phyloP scores from a whole-genome alignment of 2,888 invertebrate species.

The Drosophila greeni region DNA sequence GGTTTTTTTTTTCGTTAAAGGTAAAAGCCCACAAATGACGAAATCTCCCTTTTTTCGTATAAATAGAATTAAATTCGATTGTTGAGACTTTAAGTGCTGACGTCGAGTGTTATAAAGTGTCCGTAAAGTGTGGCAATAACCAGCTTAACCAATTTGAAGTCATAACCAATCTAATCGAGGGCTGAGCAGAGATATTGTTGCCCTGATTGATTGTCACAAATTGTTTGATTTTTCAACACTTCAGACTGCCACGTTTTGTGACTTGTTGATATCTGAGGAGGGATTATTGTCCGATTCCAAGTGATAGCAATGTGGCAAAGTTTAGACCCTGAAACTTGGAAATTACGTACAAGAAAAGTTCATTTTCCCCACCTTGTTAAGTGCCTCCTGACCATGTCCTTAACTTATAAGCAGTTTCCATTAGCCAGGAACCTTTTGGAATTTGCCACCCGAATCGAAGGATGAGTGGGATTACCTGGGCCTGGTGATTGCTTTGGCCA shows the following conservation, averaged over 20 bases:
- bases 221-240: conserved; percentile 6
- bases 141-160: conserved; percentile 20
- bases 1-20: not conserved
- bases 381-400: conserved; percentile 16
- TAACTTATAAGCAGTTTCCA: conserved; percentile 35
- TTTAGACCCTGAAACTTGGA: conserved; percentile 8
- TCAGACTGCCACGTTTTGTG: conserved; percentile 9
- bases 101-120: conserved; percentile 18
- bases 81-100: not conserved
- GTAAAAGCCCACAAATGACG: conserved; percentile 4
- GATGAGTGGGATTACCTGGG: conserved; percentile 12
- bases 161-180: conserved; percentile 18
- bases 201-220: conserved; percentile 26
- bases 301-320: conserved; percentile 8
- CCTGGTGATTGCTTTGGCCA: conserved; percentile 26
- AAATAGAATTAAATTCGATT: conserved; percentile 3
- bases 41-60: not conserved
- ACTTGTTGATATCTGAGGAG: conserved; percentile 18
- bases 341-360: conserved; percentile 19
- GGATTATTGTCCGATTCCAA: conserved; percentile 9
- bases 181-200: conserved; percentile 24
- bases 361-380: conserved; percentile 7
- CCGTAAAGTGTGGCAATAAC: conserved; percentile 7
- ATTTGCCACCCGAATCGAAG: not conserved
- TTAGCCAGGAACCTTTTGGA: conserved; percentile 16